Conservation (phyloP, 1,140 invertebrate species). For the Nasonia longicornis region DNA sequence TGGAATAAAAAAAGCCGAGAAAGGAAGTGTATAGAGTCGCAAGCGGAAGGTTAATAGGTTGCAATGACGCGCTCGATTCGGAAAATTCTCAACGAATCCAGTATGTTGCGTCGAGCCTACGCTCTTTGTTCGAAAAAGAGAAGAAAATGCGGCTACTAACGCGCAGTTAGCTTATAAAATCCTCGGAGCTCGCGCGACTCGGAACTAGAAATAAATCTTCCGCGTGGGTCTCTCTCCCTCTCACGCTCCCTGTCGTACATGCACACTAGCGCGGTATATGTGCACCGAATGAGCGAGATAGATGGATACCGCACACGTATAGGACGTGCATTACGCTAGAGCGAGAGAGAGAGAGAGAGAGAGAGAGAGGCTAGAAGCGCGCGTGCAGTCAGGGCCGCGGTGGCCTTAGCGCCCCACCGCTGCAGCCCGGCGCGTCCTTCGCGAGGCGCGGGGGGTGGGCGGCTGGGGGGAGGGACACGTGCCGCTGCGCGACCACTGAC, state of each 20-base stretch:
- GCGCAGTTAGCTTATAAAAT: not conserved
- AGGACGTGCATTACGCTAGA: not conserved
- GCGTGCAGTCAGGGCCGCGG: slow-evolving; percentile 68
- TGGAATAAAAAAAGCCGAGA: not conserved
- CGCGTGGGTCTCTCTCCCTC: slow-evolving; percentile 44
- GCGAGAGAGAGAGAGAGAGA: not conserved
- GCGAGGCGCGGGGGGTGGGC: slow-evolving; percentile 43
- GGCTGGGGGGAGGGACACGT: slow-evolving; percentile 60
- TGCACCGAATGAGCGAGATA: not conserved
- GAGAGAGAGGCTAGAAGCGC: slow-evolving; percentile 48
- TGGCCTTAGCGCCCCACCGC: slow-evolving; percentile 62
- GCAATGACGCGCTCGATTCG: too few relatives aligned
- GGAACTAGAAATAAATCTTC: slow-evolving; percentile 65
- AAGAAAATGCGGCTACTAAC: not conserved
- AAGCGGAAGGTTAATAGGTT: not conserved
- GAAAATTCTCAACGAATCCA: not conserved
- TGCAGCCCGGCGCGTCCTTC: slow-evolving; percentile 39
- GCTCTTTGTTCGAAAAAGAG: not conserved
- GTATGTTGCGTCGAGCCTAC: too few relatives aligned
- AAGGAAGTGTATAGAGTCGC: not conserved
- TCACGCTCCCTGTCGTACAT: slow-evolving; percentile 52
- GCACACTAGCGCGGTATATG: slow-evolving; percentile 54
- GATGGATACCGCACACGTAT: not conserved
- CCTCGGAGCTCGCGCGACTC: slow-evolving; percentile 37
- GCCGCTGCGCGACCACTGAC: slow-evolving; percentile 58